Conservation (phyloP, 2,888 invertebrate species). For the Cryptus armator region DNA sequence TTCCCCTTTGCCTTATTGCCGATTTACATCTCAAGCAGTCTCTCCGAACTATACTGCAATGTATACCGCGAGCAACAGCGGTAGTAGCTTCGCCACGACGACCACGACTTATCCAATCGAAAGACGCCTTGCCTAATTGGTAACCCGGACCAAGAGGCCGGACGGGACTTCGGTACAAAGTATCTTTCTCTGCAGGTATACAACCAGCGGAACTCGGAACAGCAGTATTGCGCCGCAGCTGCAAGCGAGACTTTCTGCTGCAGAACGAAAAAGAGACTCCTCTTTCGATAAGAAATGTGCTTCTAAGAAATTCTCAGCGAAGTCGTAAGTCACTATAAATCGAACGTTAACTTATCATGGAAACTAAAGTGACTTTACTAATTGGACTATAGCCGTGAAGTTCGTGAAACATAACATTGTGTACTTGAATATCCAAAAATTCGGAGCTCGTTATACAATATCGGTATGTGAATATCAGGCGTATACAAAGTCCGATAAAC, state of each 20-base stretch:
- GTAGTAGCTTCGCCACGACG: constrained; percentile 37
- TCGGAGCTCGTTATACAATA: constrained; percentile 38
- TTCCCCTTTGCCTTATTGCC: constrained; percentile 48
- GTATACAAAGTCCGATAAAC: constrained; percentile 23
- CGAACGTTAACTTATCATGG: constrained; percentile 28
- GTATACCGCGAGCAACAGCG: constrained; percentile 15
- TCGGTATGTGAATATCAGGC: neutral
- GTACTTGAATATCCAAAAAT: constrained; percentile 37
- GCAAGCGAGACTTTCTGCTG: constrained; percentile 26
- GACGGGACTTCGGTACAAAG: constrained; percentile 49
- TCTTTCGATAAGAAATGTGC: constrained; percentile 2
- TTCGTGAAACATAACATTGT: constrained; percentile 13
- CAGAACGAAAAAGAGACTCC: constrained; percentile 5
- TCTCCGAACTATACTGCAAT: constrained; percentile 4
- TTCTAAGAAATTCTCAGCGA: constrained; percentile 37
- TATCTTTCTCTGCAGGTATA: constrained; percentile 51
- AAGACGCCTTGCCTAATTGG: constrained; percentile 69
- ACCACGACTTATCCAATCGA: constrained; percentile 64
- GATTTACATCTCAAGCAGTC: constrained; percentile 58
- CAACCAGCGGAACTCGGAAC: constrained; percentile 7
- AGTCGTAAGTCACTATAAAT: constrained; percentile 1
- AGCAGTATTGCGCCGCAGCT: constrained; percentile 40
- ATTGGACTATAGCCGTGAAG: constrained; percentile 50
- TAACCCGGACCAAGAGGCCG: constrained; percentile 65
- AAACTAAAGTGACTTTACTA: constrained; percentile 36